Evolutionary conservation across 1,140 invertebrate species (phyloP).

Genomic region (Diachasmimorpha longicaudata): DNA sequence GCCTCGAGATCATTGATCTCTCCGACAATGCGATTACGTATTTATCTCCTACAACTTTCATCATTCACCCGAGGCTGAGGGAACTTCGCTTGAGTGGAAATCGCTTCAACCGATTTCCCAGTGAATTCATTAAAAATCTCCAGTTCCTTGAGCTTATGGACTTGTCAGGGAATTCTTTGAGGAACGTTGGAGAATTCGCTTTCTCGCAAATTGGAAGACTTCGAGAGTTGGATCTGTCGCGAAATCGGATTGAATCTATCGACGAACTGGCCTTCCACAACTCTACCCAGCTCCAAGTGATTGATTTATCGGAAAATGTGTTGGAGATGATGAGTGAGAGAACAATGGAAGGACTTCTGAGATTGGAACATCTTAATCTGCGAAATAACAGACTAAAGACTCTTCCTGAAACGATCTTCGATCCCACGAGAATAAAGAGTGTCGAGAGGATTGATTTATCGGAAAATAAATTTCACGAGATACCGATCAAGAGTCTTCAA

Average conservation of each 20-base stretch:
- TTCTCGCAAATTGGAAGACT: constrained; percentile 81
- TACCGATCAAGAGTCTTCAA: constrained; percentile 79
- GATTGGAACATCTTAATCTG: constrained; percentile 78
- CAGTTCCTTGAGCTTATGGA: constrained; percentile 78
- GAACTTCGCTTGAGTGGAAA: constrained; percentile 75
- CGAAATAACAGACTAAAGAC: constrained; percentile 75
- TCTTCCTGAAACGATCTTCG: constrained; percentile 85
- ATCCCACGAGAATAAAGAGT: constrained; percentile 76
- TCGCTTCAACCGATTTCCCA: constrained; percentile 81
- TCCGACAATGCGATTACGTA: constrained; percentile 75
- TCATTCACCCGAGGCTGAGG: constrained; percentile 76
- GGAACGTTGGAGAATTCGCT: constrained; percentile 80
- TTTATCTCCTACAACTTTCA: constrained; percentile 83
- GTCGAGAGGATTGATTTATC: constrained; percentile 83
- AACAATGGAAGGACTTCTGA: constrained; percentile 80
- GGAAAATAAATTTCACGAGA: constrained; percentile 76
- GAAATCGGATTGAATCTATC: constrained; percentile 80
- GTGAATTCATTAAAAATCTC: constrained; percentile 76
- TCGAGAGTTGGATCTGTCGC: constrained; percentile 70
- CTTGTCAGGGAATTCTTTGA: constrained; percentile 78
- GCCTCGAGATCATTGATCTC: constrained; percentile 77
- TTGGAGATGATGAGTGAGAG: constrained; percentile 78
- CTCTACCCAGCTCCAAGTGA: constrained; percentile 82
- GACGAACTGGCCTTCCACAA: constrained; percentile 89
- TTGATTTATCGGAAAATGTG: constrained; percentile 79